Evolutionary conservation across 2,888 invertebrate genomes (phyloP), one percentile per base, ranked within the genome.

Genomic region (Therioaphis trifolii): DNA sequence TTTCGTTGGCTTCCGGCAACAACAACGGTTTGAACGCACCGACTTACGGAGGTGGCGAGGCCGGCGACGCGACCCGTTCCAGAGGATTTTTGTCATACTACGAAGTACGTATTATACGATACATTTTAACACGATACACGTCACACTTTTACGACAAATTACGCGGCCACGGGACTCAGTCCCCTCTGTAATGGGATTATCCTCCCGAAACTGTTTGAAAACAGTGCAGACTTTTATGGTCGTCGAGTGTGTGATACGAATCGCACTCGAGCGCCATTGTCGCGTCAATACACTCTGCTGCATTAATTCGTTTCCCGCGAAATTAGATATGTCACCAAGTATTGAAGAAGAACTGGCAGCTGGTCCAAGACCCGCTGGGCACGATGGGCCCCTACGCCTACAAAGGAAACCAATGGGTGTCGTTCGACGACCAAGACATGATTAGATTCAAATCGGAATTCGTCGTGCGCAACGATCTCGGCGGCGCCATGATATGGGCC

Each of bases 401-500:
- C 86, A 89, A 91, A 85, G 91, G 93, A 35, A 95, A 96, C 88
- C 97, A 97, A 87, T 97, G 97, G 97, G 96, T 96, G 9, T 95
- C 96, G 11, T 97, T 96, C 87, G 97, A 97, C 87, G 97, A 97
- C 88, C 92, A 93, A 52, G 91, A 92, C 52, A 96, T 96, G 92
- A 92, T 95, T 27, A 91, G 92, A 43, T 93, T 94, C 87, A 97
- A 97, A 89, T 93, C 95, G 4, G 93, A 95, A 87, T 96, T 93
- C 87, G 92, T 96, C 11, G 92, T 93, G 85, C 91, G 93, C 0
- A 93, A 95, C 91, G 93, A 93, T 0, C 90, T 97, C 4, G 96
- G 94, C 21, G 96, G 96, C 52, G 93, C 93, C 63, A 96, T 96
- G 96, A 93, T 95, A 29, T 96, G 96, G 96, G 94, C 96, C 0